Evolutionary conservation across 2,113 vertebrate species (phyloP).

Genomic region (Jaculus jaculus): DNA sequence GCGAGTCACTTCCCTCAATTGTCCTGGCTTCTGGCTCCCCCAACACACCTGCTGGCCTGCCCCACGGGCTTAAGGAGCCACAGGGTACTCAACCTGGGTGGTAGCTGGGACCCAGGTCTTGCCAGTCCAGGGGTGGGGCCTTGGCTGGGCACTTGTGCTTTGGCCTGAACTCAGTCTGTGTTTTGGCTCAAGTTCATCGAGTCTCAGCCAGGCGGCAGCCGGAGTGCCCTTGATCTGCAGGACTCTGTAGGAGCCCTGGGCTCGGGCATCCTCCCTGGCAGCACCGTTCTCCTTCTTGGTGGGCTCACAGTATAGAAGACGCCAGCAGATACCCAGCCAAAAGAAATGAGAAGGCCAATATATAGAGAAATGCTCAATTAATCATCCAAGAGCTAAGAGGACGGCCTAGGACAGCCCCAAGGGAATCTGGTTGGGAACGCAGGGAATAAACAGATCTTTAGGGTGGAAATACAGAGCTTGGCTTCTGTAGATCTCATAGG

Average conservation of each 20-base stretch:
- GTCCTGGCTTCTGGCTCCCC: constrained; percentile 69
- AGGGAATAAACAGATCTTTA: not conserved
- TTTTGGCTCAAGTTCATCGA: not conserved
- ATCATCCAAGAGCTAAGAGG: not conserved
- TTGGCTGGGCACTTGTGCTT: not conserved
- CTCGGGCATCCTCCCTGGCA: not conserved
- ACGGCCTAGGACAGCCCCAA: not conserved
- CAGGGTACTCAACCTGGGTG: not conserved
- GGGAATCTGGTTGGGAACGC: constrained; percentile 45
- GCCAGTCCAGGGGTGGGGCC: not conserved
- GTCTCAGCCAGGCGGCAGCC: not conserved
- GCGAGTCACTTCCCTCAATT: constrained; percentile 85
- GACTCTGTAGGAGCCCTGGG: not conserved
- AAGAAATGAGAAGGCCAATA: not conserved
- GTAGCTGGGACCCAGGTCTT: not conserved
- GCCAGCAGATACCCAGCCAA: not conserved
- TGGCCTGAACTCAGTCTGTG: not conserved
- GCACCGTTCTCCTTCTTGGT: not conserved
- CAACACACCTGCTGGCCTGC: constrained; percentile 78
- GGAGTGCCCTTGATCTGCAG: not conserved
- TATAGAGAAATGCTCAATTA: not conserved
- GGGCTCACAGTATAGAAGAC: not conserved
- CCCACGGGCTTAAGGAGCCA: constrained; percentile 42
- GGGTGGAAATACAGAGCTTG: not conserved
- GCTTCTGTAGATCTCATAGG: not conserved